phyloP scores from a whole-genome alignment of 2,113 vertebrate species.

The Gymnorhina tibicen region DNA sequence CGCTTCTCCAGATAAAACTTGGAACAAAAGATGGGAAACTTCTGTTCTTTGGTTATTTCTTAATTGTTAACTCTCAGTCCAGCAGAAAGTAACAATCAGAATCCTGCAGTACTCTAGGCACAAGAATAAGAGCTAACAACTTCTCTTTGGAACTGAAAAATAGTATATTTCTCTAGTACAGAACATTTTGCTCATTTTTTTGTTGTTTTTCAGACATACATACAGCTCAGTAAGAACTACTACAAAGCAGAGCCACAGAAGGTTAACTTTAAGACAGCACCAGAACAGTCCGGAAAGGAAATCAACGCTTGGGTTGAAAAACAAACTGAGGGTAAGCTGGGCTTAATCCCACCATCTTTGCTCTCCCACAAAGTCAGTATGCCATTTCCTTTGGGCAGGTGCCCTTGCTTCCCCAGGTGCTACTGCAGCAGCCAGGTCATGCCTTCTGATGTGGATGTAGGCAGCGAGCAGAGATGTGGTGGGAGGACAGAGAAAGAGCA shows the following conservation, averaged over 20 bases:
- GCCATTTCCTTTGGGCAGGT: not conserved
- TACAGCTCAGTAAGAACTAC: slow-evolving; percentile 61
- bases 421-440: not conserved
- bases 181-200: not conserved
- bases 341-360: not conserved
- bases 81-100: not conserved
- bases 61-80: not conserved
- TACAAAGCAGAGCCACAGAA: slow-evolving; percentile 61
- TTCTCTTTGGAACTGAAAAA: not conserved
- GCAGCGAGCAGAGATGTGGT: not conserved
- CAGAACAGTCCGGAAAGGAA: slow-evolving; percentile 50
- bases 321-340: slow-evolving; percentile 68
- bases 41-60: not conserved
- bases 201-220: slow-evolving; percentile 61
- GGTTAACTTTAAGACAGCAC: slow-evolving; percentile 54
- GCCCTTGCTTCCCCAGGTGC: not conserved
- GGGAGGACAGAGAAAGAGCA: not conserved
- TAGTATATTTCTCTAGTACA: not conserved
- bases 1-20: not conserved
- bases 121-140: not conserved
- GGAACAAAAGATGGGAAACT: not conserved
- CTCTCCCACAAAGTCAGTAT: not conserved
- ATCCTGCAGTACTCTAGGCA: not conserved
- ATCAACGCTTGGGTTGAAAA: slow-evolving; percentile 73
- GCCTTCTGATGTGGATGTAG: rapidly evolving